Base-by-base conservation (phyloP, 2,113 vertebrate genomes). In the Vanacampus margaritifer region DNA sequence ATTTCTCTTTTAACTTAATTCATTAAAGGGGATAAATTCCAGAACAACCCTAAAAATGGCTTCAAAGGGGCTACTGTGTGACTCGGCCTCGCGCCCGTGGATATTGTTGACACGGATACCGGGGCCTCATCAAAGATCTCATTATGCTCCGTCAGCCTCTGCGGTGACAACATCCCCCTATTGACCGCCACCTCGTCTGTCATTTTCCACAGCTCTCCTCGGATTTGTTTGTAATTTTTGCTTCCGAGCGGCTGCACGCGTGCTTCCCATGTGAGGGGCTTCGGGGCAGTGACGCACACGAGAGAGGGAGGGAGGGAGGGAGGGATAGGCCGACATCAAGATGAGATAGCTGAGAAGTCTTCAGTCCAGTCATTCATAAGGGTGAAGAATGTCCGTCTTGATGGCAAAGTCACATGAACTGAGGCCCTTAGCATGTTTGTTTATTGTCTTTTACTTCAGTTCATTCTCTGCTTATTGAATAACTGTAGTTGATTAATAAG, bases 241-340 rank as follows among this genome's bases (percentile, higher is more conserved):
- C 83, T 86, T 87, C 75, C 81, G 79, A 81, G 72, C 59, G 84
- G 72, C 73, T 83, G 83, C 84, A 85, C 51, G 62, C 75, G 23
- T 84, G 83, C 75, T 76, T 78, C 81, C 81, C 85, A 84, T 87
- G 85, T 87, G 88, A 87, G 75, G 77, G 78, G 71, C 85, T 88
- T 81, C 56, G 79, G 85, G 88, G 86, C 78, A 67, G 53, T 86
- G 86, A 88, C 62, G 81, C 76, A 83, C 65, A 78, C 28, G 3
- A 76, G 64, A 67, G 59, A 56, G 65, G 36, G 10, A 28, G 74
- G 10, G 56, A 67, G 56, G 51, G 67, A 45, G 17, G 24, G 74
- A 10, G 56, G 6, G 17, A 21, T 32, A 64, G 69, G 65, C 67
- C 69, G 71, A 72, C 65, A 59, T 32, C 0, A 41, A 65, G 74